Evolutionary conservation across 2,797 vertebrate species (phyloP).

Genomic region (Rhincodon typus): DNA sequence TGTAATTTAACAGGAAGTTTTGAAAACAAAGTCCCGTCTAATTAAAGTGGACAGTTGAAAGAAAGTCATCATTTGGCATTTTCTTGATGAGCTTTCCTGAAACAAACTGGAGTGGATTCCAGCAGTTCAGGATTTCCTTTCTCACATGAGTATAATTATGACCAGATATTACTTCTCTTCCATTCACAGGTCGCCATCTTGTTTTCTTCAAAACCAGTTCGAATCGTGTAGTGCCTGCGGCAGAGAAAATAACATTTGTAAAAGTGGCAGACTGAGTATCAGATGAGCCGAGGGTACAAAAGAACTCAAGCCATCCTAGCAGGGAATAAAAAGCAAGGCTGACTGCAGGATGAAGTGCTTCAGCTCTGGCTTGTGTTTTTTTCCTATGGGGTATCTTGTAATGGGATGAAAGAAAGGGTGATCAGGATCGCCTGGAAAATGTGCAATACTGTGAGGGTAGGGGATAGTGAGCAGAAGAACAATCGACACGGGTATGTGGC

Average conservation of each 20-base stretch:
- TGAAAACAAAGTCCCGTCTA: constrained; percentile 19
- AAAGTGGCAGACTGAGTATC: constrained; percentile 58
- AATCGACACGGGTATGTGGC: not conserved
- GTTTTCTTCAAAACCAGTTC: constrained; percentile 75
- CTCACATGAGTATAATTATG: not conserved
- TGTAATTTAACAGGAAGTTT: constrained; percentile 20
- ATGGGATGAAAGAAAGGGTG: constrained; percentile 47
- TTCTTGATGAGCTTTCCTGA: constrained; percentile 45
- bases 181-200: constrained; percentile 67
- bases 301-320: not conserved
- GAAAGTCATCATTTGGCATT: constrained; percentile 41
- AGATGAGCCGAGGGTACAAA: constrained; percentile 39
- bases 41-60: constrained; percentile 44
- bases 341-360: constrained; percentile 42
- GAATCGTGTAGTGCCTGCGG: constrained; percentile 57
- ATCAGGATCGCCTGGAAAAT: constrained; percentile 57
- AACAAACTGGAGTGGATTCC: constrained; percentile 36
- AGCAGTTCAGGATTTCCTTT: not conserved
- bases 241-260: constrained; percentile 64
- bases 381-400: constrained; percentile 45
- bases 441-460: constrained; percentile 63
- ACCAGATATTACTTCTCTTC: not conserved
- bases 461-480: not conserved
- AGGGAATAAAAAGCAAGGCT: constrained; percentile 46
- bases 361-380: constrained; percentile 55